phyloP scores from a whole-genome alignment of 2,888 invertebrate genomes.

The Biston betularia region DNA sequence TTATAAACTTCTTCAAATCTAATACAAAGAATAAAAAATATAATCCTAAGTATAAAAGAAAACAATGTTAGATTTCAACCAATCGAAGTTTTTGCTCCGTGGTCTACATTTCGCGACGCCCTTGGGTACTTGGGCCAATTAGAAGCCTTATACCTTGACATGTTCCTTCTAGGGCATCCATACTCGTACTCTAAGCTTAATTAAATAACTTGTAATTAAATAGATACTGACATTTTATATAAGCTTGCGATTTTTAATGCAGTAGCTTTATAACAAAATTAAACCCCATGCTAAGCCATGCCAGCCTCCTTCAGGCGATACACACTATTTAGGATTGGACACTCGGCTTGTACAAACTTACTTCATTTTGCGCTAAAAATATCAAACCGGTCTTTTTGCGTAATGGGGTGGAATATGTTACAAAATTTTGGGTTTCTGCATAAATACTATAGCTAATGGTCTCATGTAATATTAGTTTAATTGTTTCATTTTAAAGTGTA shows the following conservation, averaged over 20 bases:
- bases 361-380: too few species aligned
- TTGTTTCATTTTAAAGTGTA: too few species aligned
- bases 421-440: too few species aligned
- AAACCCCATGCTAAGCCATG: too few species aligned
- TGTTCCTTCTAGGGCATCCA: conserved; percentile 43
- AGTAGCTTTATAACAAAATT: neutral
- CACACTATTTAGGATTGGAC: too few species aligned
- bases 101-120: conserved; percentile 35
- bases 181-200: conserved; percentile 31
- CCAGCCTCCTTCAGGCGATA: too few species aligned
- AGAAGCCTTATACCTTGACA: conserved; percentile 48
- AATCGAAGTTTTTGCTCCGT: conserved; percentile 12
- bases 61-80: neutral
- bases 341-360: too few species aligned
- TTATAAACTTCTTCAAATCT: neutral
- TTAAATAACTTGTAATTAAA: conserved; percentile 43
- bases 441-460: too few species aligned
- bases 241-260: neutral
- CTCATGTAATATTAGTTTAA: too few species aligned
- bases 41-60: conserved; percentile 7
- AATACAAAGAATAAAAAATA: neutral
- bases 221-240: conserved; percentile 11
- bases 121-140: conserved; percentile 33
- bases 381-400: too few species aligned
- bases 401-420: too few species aligned